Base-by-base conservation (phyloP, 2,113 vertebrate species). In the Oenanthe oenanthe region DNA sequence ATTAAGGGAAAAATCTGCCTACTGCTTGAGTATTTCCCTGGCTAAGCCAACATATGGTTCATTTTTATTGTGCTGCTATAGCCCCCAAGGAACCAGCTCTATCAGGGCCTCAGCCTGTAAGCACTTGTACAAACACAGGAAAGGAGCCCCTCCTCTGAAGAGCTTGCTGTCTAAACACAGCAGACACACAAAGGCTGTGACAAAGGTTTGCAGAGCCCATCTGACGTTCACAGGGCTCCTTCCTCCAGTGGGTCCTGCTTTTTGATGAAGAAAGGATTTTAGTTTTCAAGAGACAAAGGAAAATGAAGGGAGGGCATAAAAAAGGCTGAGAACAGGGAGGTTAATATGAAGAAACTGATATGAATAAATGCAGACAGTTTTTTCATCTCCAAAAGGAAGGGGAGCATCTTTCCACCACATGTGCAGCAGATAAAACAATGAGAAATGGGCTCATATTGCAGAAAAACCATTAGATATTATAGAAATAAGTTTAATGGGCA, bases 121-220 rank as follows among this genome's bases (percentile, higher is more conserved):
- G 94, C 94, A 96, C 96, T 96, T 97, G 89, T 92, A 94, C 95
- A 97, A 97, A 97, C 94, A 96, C 95, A 95, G 96, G 95, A 95
- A 97, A 63, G 54, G 92, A 96, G 89, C 94, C 94, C 94, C 96
- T 97, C 96, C 94, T 95, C 96, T 89, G 91, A 93, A 92, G 94
- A 93, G 89, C 76, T 94, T 5, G 67, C 92, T 96, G 94, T 93
- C 94, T 95, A 93, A 96, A 95, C 94, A 97, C 29, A 82, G 61
- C 14, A 83, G 86, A 70, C 83, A 89, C 83, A 94, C 96, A 95
- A 94, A 97, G 89, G 91, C 95, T 56, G 88, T 48, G 72, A 68
- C 2, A 5, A 62, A 40, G 72, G 67, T 47, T 92, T 86, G 85
- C 83, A 88, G 88, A 95, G 83, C 48, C 54, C 92, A 70, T 83